A percentile compares a stretch with the other conserved stretches of the same genome.
phyloP scores from a whole-genome alignment of 1,140 invertebrate species.

The Solen grandis region DNA sequence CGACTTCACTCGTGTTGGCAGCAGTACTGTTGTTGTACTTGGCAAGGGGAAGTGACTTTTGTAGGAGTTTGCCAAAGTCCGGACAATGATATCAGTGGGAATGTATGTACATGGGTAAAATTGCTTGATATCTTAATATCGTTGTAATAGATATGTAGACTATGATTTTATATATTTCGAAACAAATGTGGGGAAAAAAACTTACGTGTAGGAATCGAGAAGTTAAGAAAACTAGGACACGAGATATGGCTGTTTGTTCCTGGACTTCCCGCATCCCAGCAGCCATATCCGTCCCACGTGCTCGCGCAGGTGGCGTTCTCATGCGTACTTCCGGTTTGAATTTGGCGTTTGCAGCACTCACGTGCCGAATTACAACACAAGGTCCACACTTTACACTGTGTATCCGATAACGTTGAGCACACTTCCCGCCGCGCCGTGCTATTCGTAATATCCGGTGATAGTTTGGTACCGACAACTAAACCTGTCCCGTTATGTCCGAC shows the following conservation, averaged over 20 bases:
- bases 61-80: too few species aligned
- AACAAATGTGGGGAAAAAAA: too few species aligned
- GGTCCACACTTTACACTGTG: constrained; percentile 66
- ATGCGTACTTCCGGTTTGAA: constrained; percentile 61
- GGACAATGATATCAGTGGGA: too few species aligned
- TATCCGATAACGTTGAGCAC: constrained; percentile 58
- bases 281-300: constrained; percentile 92
- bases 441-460: constrained; percentile 62
- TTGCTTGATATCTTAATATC: too few species aligned
- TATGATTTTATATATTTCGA: too few species aligned
- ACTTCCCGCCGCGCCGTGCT: constrained; percentile 55
- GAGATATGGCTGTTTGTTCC: constrained; percentile 86
- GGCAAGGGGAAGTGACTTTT: too few species aligned
- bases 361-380: constrained; percentile 61
- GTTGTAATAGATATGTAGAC: too few species aligned
- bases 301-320: constrained; percentile 84
- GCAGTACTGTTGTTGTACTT: too few species aligned
- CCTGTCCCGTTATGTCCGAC: constrained; percentile 46
- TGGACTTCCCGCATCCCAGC: constrained; percentile 91
- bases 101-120: too few species aligned
- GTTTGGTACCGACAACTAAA: background rate
- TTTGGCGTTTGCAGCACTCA: constrained; percentile 65
- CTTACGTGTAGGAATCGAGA: constrained; percentile 68
- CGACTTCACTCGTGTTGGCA: too few species aligned
- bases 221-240: constrained; percentile 87